Conservation (phyloP, 2,888 invertebrate species). For the Matsumyia berberina region DNA sequence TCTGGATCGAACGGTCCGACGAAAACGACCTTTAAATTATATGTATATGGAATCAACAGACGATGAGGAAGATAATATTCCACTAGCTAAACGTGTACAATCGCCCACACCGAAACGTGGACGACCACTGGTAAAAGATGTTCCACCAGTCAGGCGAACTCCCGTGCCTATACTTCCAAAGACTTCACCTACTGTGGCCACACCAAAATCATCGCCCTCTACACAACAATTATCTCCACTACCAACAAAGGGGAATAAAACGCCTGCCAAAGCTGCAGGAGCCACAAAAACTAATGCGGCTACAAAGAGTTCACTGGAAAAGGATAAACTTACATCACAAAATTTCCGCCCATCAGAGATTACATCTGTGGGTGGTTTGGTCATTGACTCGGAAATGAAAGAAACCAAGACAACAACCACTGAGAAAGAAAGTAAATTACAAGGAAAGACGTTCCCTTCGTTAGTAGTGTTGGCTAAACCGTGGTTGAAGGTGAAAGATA, state of each 20-base stretch:
- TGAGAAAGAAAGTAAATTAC: conserved; percentile 89
- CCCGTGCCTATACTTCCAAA: conserved; percentile 16
- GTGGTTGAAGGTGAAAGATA: conserved; percentile 89
- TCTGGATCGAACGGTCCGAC: conserved; percentile 71
- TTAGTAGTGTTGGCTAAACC: conserved; percentile 93
- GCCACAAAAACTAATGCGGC: conserved; percentile 33
- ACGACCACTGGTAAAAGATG: conserved; percentile 9
- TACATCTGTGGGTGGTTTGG: conserved; percentile 89
- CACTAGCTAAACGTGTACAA: conserved; percentile 84
- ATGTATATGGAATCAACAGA: conserved; percentile 83
- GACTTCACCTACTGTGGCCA: not conserved
- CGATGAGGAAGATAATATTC: conserved; percentile 84
- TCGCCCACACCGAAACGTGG: conserved; percentile 30
- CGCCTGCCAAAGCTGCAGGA: conserved; percentile 47
- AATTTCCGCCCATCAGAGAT: conserved; percentile 88
- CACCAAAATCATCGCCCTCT: conserved; percentile 53
- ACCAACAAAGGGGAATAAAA: conserved; percentile 68
- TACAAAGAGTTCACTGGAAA: conserved; percentile 14
- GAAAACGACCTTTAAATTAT: conserved; percentile 80
- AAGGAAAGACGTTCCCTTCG: conserved; percentile 93
- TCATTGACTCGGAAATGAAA: conserved; percentile 86
- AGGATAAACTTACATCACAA: conserved; percentile 73
- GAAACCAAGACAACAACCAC: conserved; percentile 88
- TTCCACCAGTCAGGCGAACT: not conserved
- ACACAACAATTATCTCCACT: conserved; percentile 73